phyloP scores from a whole-genome alignment of 2,888 invertebrate species.

The Timema podura region DNA sequence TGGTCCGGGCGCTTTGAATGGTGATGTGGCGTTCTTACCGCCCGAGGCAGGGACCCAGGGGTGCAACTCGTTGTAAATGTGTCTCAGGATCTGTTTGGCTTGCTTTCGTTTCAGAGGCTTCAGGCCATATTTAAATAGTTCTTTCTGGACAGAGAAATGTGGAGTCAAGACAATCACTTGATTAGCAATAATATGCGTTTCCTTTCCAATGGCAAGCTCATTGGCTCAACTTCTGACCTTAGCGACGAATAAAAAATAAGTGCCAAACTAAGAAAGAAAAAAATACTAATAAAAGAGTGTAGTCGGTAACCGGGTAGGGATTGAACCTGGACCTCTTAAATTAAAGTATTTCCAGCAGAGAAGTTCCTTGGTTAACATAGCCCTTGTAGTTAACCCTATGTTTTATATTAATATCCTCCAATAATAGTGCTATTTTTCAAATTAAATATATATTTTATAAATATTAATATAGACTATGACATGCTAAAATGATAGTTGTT shows the following conservation, averaged over 20 bases:
- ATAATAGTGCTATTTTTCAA: no score
- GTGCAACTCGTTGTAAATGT: constrained; percentile 55
- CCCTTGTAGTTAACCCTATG: no score
- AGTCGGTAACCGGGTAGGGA: neutral
- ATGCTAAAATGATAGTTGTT: no score
- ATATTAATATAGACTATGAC: no score
- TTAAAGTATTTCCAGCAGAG: neutral
- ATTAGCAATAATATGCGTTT: no score
- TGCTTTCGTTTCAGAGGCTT: constrained; percentile 49
- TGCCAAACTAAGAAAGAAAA: neutral
- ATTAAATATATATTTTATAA: no score
- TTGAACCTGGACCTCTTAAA: neutral
- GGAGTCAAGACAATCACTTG: no score
- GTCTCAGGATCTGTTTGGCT: constrained; percentile 50
- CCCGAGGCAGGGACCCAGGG: constrained; percentile 36
- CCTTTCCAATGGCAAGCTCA: no score
- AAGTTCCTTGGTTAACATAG: no score
- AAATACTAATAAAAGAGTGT: neutral
- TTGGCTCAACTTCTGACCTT: neutral
- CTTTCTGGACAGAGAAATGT: constrained; percentile 42
- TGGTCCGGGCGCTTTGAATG: constrained; percentile 1
- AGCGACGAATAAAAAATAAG: neutral
- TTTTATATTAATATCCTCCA: no score
- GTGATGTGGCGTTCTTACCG: neutral
- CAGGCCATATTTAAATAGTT: constrained; percentile 52